Evolutionary conservation across 2,888 invertebrate species (phyloP).

Genomic region (Leptothorax acervorum): DNA sequence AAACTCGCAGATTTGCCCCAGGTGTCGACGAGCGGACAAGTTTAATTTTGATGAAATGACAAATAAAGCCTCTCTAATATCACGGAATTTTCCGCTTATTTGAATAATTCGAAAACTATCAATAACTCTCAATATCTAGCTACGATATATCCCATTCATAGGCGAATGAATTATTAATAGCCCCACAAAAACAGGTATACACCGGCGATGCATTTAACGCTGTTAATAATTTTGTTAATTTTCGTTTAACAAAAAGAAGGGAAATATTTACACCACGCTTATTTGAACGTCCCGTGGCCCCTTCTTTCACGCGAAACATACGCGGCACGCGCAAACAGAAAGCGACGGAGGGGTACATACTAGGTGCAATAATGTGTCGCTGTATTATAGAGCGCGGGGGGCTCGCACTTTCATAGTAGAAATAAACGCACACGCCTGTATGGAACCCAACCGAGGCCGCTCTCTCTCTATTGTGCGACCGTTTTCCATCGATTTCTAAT

Average conservation of each 20-base stretch:
- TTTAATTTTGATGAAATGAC: constrained; percentile 5
- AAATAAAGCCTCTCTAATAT: background rate
- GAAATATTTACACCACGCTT: constrained; percentile 18
- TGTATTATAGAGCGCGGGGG: constrained; percentile 61
- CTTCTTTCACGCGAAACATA: constrained; percentile 21
- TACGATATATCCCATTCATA: background rate
- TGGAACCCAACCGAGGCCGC: constrained; percentile 65
- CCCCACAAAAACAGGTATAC: background rate
- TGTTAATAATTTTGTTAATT: background rate
- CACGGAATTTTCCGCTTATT: background rate
- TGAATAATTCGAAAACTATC: background rate
- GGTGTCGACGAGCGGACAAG: background rate
- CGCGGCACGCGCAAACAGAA: constrained; percentile 18
- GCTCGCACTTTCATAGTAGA: constrained; percentile 39
- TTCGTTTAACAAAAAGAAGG: background rate
- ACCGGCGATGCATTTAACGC: background rate
- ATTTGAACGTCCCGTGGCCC: constrained; percentile 4
- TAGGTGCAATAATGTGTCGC: constrained; percentile 61
- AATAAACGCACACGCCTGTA: constrained; percentile 73
- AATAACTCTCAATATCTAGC: background rate
- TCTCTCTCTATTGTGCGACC: constrained; percentile 70
- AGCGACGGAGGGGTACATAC: background rate
- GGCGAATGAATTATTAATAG: background rate
- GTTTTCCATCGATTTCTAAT: constrained; percentile 79
- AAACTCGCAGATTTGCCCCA: background rate